Conservation (phyloP, 2,113 vertebrate species). For the Sciurus niger region DNA sequence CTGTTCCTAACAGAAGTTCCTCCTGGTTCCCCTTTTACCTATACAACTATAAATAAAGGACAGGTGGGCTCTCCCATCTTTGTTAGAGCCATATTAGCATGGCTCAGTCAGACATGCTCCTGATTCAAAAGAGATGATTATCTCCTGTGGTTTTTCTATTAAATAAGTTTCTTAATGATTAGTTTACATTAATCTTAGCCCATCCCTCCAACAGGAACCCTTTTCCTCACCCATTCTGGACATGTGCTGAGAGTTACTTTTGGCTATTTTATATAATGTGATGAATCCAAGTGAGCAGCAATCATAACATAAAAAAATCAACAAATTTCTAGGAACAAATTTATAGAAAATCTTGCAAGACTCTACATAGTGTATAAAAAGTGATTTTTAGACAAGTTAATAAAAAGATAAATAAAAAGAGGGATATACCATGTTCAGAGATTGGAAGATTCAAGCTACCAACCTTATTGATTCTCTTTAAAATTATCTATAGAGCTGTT, state of each 20-base stretch:
- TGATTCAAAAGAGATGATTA: no score
- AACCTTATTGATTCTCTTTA: neutral
- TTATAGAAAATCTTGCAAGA: neutral
- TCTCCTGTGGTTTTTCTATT: no score
- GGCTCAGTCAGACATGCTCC: no score
- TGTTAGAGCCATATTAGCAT: no score
- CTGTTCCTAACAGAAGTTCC: no score
- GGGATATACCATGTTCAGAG: neutral
- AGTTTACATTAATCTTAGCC: no score
- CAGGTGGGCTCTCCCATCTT: no score
- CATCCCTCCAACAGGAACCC: no score
- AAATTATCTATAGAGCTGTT: neutral
- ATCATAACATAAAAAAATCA: neutral
- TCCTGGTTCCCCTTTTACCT: no score
- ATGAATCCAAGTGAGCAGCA: neutral
- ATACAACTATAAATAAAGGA: no score
- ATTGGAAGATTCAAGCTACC: neutral
- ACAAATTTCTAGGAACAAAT: neutral
- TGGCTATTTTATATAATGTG: neutral
- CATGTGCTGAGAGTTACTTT: neutral
- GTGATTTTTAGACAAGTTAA: neutral
- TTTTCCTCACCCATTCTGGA: no score
- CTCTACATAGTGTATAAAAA: neutral
- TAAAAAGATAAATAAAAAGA: neutral
- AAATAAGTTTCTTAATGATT: no score